Evolutionary conservation across 2,888 invertebrate genomes (phyloP), one percentile per base, ranked within the genome.

Genomic region (Drosophila anomelani): DNA sequence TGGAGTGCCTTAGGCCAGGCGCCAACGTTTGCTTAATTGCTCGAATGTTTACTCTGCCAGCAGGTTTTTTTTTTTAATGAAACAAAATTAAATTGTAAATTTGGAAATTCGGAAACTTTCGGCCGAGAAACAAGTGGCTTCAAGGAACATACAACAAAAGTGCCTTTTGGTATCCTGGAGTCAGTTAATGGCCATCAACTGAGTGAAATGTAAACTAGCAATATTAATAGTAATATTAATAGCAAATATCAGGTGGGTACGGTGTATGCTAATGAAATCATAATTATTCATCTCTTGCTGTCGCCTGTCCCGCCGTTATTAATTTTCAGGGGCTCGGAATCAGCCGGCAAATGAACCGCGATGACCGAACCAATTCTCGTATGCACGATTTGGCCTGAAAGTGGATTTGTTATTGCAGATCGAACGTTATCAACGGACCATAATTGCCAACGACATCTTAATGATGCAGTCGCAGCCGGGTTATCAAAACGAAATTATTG

Each of bases 121-220:
- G 43, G n/a, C 43, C 36, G 20, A 26, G 47, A 58, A 44, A 59
- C 70, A 62, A 62, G 17, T 34, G 17, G 39, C n/a, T 59, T 20
- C 17, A 57, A 51, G 38, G 51, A 51, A 49, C 13, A 9, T 10
- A 29, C 39, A 43, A 46, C 5, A 47, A 47, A 29, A 17, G 20
- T 26, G 41, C 32, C 20, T 15, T 32, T 51, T 49, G 34, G 54
- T 53, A 87, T 89, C 89, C 90, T 89, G 85, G 68, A 87, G 80
- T 89, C 87, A 3, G 23, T 23, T 23, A 23, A 23, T 23, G 23
- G 3, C 26, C 26, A 10, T 34, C 10, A 34, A 34, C 1, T 34
- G 32, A 8, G 1, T 34, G 32, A 34, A 34, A 10, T 10, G 9
- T 34, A 34, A 34, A 29, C 26, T 5, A 26, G 26, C 0, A 26